A percentile compares a stretch with the other conserved stretches of the same genome.
phyloP scores from a whole-genome alignment of 1,140 invertebrate species.

The Lepidurus couesii region DNA sequence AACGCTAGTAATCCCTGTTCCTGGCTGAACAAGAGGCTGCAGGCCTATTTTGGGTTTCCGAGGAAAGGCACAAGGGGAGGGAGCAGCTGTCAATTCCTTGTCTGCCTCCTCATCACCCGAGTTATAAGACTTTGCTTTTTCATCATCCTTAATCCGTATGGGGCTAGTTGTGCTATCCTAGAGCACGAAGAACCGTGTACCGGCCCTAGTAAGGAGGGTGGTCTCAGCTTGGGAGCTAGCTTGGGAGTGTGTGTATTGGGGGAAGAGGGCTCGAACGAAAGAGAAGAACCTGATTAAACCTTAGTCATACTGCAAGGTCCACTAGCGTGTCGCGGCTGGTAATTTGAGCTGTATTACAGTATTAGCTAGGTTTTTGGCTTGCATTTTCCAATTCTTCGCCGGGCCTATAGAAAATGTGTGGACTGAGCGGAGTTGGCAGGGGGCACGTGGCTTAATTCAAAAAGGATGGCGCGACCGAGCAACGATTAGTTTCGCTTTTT shows the following conservation, averaged over 20 bases:
- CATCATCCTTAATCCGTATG: background rate
- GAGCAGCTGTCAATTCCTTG: constrained; percentile 3
- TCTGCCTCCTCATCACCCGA: background rate
- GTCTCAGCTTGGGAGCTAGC: background rate
- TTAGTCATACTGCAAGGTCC: background rate
- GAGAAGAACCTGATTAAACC: background rate
- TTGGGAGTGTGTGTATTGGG: background rate
- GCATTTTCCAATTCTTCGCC: background rate
- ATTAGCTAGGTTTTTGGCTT: background rate
- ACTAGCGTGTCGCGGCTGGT: background rate
- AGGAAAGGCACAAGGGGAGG: background rate
- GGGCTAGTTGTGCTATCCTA: background rate
- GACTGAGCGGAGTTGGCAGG: background rate
- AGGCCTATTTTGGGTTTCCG: background rate
- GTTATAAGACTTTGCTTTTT: background rate
- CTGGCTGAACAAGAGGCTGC: background rate
- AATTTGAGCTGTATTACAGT: background rate
- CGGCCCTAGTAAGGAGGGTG: background rate
- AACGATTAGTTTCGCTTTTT: constrained; percentile 14
- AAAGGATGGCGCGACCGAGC: background rate
- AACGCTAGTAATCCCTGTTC: background rate
- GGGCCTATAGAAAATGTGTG: background rate
- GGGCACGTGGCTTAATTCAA: background rate
- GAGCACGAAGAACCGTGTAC: background rate
- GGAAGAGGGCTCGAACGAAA: background rate